Evolutionary conservation across 2,113 vertebrate genomes (phyloP).

Genomic region (Rhynchopsitta pachyrhyncha): DNA sequence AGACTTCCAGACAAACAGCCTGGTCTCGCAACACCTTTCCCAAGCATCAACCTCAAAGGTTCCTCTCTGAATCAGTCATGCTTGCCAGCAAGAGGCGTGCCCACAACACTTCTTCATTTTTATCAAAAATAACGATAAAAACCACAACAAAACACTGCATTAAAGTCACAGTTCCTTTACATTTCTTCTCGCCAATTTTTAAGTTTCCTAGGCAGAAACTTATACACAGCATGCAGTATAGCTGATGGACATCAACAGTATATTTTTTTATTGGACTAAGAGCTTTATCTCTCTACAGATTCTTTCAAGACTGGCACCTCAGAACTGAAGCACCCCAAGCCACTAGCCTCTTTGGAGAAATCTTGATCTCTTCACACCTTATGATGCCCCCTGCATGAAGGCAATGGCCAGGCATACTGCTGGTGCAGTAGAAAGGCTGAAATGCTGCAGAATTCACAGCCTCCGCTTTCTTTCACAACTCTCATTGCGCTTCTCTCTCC

Average conservation of each 20-base stretch:
- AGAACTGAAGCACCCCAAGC: neutral
- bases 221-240: fast-evolving
- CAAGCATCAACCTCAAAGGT: neutral
- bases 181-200: neutral
- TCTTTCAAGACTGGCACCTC: neutral
- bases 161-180: neutral
- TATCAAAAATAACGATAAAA: neutral
- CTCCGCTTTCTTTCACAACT: neutral
- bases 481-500: neutral
- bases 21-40: neutral
- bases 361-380: neutral
- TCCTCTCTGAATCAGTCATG: neutral
- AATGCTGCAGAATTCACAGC: neutral
- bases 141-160: neutral
- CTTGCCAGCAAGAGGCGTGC: neutral
- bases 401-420: neutral
- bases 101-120: neutral
- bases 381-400: neutral
- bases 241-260: neutral
- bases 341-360: neutral
- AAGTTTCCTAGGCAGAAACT: neutral
- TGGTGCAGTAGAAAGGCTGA: neutral
- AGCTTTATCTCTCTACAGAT: neutral
- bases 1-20: neutral
- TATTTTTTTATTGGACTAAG: neutral